A percentile compares a stretch with the other conserved stretches of the same genome.
These are phyloP conservation scores for Chlamydotis undulata DNA, from an alignment of 2,113 vertebrate species.

Conservation along the genomic window DNA sequence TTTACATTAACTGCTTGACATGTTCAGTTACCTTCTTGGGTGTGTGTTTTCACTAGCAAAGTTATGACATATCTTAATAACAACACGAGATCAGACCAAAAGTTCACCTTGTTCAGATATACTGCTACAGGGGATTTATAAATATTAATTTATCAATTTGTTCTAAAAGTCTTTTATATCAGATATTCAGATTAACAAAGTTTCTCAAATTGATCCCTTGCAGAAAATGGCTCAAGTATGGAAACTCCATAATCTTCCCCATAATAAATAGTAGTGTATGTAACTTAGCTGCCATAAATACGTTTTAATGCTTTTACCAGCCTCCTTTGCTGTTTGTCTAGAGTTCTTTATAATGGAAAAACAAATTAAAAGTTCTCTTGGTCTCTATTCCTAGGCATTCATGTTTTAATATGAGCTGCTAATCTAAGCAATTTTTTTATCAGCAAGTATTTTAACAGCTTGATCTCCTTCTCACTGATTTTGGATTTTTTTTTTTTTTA, in stretches of 20 bases:
- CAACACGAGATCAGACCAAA: neutral
- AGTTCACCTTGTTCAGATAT: neutral
- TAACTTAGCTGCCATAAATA: neutral
- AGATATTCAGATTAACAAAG: neutral
- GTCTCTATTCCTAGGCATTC: neutral
- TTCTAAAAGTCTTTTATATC: neutral
- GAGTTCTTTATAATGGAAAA: neutral
- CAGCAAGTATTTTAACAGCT: neutral
- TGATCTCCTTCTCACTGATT: neutral
- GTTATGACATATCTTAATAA: neutral
- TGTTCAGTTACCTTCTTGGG: neutral
- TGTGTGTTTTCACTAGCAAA: neutral
- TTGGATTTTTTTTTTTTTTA: neutral
- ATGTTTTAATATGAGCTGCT: neutral
- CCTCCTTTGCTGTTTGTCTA: neutral
- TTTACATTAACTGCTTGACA: neutral
- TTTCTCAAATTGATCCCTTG: neutral
- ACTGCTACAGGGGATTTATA: neutral
- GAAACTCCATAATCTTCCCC: neutral
- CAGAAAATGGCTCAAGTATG: neutral
- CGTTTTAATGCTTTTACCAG: neutral
- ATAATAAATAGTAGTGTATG: neutral
- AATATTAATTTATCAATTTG: neutral
- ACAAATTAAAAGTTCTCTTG: neutral
- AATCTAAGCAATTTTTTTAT: neutral